Percentiles rank a stretch among this genome's conserved stretches.
Conservation (phyloP, 2,113 vertebrate species). For the Melanerpes aurifrons region DNA sequence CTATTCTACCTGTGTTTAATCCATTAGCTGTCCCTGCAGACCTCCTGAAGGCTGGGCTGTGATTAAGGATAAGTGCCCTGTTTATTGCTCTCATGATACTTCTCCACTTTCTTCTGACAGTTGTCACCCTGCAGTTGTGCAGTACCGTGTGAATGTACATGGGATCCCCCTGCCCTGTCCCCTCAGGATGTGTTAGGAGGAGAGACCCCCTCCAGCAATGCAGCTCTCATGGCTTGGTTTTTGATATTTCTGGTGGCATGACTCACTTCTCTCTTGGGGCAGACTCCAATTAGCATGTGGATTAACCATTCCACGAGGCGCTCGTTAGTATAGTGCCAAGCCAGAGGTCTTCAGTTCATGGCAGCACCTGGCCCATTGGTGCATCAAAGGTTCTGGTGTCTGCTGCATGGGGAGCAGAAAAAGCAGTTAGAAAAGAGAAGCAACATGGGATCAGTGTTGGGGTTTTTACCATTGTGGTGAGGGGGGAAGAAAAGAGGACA, state of each 20-base stretch:
- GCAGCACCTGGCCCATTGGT: neutral
- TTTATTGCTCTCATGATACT: conserved; percentile 41
- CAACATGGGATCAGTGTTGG: neutral
- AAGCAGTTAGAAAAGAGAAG: neutral
- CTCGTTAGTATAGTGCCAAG: neutral
- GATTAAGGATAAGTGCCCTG: conserved; percentile 52
- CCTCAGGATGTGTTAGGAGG: neutral
- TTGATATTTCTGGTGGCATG: neutral
- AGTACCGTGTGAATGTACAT: neutral
- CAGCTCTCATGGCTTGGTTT: neutral
- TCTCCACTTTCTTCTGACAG: neutral
- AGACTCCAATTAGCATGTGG: neutral
- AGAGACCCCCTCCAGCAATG: neutral
- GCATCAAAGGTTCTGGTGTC: neutral
- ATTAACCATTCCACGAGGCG: neutral
- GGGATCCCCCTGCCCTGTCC: neutral
- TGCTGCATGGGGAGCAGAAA: neutral
- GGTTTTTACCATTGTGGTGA: neutral
- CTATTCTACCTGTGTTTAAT: conserved; percentile 48
- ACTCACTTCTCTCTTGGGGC: neutral
- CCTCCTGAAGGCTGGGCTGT: neutral
- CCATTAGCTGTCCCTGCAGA: conserved; percentile 52
- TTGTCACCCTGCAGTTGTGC: neutral
- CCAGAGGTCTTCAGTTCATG: neutral
- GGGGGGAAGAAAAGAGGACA: neutral